phyloP scores from a whole-genome alignment of 2,888 invertebrate species.

The Drosophila anomelani region DNA sequence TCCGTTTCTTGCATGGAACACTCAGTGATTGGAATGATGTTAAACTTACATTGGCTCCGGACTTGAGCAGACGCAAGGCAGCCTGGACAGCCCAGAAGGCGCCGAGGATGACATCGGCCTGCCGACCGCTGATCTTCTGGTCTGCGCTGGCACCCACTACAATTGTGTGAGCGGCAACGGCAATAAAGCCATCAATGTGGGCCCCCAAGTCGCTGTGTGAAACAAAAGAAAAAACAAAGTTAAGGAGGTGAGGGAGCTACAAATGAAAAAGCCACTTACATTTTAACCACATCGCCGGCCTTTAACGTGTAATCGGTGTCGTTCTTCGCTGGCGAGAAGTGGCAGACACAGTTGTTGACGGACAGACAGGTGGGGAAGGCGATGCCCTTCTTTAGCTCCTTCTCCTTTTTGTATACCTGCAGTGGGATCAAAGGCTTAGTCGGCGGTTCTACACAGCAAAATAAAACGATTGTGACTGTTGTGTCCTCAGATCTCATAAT shows the following conservation, averaged over 20 bases:
- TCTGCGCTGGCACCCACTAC: constrained; percentile 92
- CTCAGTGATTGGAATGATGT: too few relatives aligned
- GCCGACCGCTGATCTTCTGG: constrained; percentile 92
- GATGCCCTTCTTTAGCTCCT: constrained; percentile 98
- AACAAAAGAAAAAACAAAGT: not conserved
- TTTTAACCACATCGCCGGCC: constrained; percentile 97
- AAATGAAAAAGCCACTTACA: constrained; percentile 87
- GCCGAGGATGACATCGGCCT: constrained; percentile 97
- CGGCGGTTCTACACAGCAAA: not conserved
- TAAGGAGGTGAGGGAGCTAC: too few relatives aligned
- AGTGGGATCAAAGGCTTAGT: not conserved
- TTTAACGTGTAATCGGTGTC: constrained; percentile 94
- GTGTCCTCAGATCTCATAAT: constrained; percentile 84
- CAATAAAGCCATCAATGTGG: constrained; percentile 99
- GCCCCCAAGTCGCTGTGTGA: constrained; percentile 95
- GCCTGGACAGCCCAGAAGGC: constrained; percentile 98
- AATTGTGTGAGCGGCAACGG: constrained; percentile 98
- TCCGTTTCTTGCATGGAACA: constrained; percentile 53
- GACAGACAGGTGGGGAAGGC: constrained; percentile 99
- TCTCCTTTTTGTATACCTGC: constrained; percentile 96
- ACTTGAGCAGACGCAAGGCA: constrained; percentile 95
- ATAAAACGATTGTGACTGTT: not conserved
- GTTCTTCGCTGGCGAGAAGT: constrained; percentile 97
- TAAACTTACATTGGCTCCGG: constrained; percentile 92
- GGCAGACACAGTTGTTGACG: constrained; percentile 99